Conservation (phyloP, 2,797 vertebrate genomes). For the Molossus molossus region DNA sequence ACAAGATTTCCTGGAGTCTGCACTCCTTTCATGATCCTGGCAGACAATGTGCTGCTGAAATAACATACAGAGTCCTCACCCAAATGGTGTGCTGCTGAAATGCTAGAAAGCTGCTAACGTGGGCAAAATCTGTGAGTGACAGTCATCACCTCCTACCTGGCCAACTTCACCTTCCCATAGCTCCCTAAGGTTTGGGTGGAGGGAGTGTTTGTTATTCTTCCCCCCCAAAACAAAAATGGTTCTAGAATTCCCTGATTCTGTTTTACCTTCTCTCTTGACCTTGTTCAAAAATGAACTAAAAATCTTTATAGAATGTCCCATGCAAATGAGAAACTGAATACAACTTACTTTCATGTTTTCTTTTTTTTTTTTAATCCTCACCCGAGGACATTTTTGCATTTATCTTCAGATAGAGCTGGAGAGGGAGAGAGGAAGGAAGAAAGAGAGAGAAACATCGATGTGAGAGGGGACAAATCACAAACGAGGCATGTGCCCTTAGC, state of each 20-base stretch:
- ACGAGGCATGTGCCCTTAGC: too few species aligned
- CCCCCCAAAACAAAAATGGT: slow-evolving; percentile 66
- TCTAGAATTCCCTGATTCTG: slow-evolving; percentile 68
- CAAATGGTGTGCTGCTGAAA: slow-evolving; percentile 77
- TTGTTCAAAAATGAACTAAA: slow-evolving; percentile 53
- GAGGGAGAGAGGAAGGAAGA: too few species aligned
- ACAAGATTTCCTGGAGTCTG: slow-evolving; percentile 85
- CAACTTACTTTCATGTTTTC: not conserved
- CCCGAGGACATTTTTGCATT: too few species aligned
- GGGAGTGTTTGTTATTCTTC: slow-evolving; percentile 55
- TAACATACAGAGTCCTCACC: slow-evolving; percentile 82
- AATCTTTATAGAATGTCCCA: slow-evolving; percentile 29
- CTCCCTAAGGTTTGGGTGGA: slow-evolving; percentile 60
- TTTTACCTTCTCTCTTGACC: slow-evolving; percentile 57
- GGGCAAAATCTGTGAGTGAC: slow-evolving; percentile 73
- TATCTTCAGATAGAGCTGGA: too few species aligned
- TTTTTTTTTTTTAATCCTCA: too few species aligned
- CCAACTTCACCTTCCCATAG: slow-evolving; percentile 59
- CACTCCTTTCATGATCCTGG: slow-evolving; percentile 82
- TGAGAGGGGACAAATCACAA: too few species aligned
- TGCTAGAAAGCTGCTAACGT: slow-evolving; percentile 78
- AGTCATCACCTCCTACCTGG: slow-evolving; percentile 82
- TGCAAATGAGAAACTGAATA: slow-evolving; percentile 39
- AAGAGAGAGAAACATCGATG: too few species aligned
- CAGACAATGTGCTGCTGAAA: slow-evolving; percentile 80